These are phyloP conservation scores for Oreohelix idahoensis DNA, from an alignment of 1,140 invertebrate genomes.

Conservation along the genomic window DNA sequence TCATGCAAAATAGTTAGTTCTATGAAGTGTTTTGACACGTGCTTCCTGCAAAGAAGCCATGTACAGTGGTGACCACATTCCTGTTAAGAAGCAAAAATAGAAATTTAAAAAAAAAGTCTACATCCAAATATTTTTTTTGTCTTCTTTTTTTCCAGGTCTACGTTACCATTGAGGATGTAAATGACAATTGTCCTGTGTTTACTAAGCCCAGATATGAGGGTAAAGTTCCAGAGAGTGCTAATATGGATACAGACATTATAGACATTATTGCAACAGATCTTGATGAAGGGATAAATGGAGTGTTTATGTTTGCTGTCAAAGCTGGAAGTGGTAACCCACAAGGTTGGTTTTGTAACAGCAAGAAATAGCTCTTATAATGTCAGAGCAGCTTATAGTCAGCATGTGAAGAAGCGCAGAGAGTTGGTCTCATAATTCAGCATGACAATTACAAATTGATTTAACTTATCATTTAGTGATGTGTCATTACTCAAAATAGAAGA, in stretches of 20 bases:
- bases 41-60: no score
- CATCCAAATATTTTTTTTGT: neutral
- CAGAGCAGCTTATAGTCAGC: no score
- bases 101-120: no score
- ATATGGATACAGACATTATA: constrained; percentile 81
- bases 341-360: constrained; percentile 4
- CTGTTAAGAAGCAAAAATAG: no score
- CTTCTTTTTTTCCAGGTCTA: constrained; percentile 51
- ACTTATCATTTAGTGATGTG: no score
- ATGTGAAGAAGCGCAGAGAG: no score
- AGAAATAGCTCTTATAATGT: neutral
- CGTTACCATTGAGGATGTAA: constrained; percentile 82
- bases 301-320: constrained; percentile 82
- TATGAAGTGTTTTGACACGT: no score
- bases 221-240: constrained; percentile 76
- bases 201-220: constrained; percentile 45
- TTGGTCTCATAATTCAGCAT: no score
- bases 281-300: constrained; percentile 83
- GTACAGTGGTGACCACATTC: no score
- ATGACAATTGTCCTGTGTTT: constrained; percentile 66
- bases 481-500: no score
- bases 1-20: no score
- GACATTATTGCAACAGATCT: constrained; percentile 84
- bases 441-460: no score
- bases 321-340: constrained; percentile 12